Conservation (phyloP, 2,113 vertebrate genomes). For the Oryzias celebensis region DNA sequence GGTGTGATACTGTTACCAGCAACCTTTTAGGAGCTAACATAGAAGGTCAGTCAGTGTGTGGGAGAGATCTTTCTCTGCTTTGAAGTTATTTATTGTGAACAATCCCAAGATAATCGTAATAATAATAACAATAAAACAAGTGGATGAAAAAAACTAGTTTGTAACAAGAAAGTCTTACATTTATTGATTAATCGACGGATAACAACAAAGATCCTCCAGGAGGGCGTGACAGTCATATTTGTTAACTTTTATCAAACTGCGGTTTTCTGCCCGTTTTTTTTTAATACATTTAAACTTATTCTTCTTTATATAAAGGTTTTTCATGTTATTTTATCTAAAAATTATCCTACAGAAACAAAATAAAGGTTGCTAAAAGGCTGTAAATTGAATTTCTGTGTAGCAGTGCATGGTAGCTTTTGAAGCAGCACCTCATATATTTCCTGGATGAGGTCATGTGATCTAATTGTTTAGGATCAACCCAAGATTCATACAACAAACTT, state of each 20-base stretch:
- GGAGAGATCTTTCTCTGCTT: not conserved
- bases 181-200: not conserved
- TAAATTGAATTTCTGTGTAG: too few relatives aligned
- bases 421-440: not conserved
- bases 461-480: not conserved
- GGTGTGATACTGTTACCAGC: conserved; percentile 66
- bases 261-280: too few relatives aligned
- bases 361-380: too few relatives aligned
- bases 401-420: not conserved
- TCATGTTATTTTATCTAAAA: too few relatives aligned
- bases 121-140: not conserved
- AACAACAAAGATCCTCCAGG: too few relatives aligned
- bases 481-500: not conserved
- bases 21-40: conserved; percentile 39
- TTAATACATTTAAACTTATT: too few relatives aligned
- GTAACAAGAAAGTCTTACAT: not conserved
- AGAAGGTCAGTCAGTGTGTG: conserved; percentile 35
- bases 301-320: too few relatives aligned
- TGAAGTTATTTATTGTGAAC: not conserved
- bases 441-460: not conserved
- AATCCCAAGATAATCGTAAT: not conserved
- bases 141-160: not conserved
- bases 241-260: not conserved
- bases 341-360: too few relatives aligned
- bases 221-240: not conserved